phyloP scores from a whole-genome alignment of 2,797 vertebrate genomes.

The Acanthis flammea region DNA sequence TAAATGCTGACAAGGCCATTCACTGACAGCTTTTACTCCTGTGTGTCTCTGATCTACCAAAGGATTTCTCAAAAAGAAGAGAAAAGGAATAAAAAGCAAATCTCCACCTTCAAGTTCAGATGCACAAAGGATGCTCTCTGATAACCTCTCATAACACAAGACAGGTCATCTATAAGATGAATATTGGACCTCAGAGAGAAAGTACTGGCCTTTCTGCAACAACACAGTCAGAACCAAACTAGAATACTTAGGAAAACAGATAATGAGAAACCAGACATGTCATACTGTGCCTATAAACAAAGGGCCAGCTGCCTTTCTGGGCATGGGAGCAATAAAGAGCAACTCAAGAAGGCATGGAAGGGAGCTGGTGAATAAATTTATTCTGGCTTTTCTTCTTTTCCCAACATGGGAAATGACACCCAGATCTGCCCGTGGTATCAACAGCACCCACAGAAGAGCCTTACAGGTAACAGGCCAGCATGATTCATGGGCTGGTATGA shows the following conservation, averaged over 20 bases:
- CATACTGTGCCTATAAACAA: not conserved
- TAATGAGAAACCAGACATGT: not conserved
- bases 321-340: not conserved
- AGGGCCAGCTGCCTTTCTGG: not conserved
- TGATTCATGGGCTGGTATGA: not conserved
- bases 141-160: not conserved
- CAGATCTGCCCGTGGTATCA: not conserved
- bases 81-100: not conserved
- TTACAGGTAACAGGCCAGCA: not conserved
- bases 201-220: not conserved
- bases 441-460: not conserved
- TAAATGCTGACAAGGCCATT: not conserved
- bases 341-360: not conserved
- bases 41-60: not conserved
- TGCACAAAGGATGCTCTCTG: not conserved
- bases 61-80: not conserved
- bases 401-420: not conserved
- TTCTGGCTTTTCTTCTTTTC: not conserved
- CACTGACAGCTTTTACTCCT: not conserved
- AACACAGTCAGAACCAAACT: fast-evolving
- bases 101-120: not conserved
- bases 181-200: not conserved
- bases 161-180: not conserved
- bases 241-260: not conserved
- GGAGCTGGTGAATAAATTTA: not conserved